A percentile compares a stretch with the other conserved stretches of the same genome.
These are phyloP conservation scores for Passerina amoena DNA, from an alignment of 2,113 vertebrate species.

Conservation along the genomic window DNA sequence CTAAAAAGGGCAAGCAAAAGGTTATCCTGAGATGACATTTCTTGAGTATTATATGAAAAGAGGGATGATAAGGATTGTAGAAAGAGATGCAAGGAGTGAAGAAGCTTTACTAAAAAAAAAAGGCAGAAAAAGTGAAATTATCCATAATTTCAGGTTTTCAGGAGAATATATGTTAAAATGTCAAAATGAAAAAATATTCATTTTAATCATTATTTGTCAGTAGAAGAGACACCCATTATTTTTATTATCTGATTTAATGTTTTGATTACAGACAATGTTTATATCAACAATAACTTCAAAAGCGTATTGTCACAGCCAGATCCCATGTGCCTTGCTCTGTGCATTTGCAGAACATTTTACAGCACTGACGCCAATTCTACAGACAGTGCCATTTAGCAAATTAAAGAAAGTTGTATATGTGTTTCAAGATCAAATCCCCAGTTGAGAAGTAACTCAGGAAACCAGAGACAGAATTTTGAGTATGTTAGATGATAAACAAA, in stretches of 20 bases:
- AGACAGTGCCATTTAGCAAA: constrained; percentile 4
- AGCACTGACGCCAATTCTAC: not conserved
- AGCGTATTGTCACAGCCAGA: not conserved
- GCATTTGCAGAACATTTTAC: not conserved
- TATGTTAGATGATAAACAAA: not conserved
- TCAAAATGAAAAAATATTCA: not conserved
- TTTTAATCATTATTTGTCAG: not conserved
- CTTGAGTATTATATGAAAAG: constrained; percentile 27
- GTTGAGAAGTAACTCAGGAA: not conserved
- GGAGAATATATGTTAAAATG: not conserved
- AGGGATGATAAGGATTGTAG: not conserved
- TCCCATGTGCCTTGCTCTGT: constrained; percentile 10
- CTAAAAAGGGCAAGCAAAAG: constrained; percentile 52
- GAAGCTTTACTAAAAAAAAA: not conserved
- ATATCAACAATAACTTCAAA: not conserved
- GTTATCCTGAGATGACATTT: constrained; percentile 52
- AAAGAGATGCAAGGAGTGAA: constrained; percentile 12
- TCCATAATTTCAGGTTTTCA: not conserved
- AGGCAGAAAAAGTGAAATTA: not conserved
- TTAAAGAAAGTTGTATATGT: not conserved
- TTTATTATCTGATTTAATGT: not conserved
- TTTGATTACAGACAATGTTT: not conserved
- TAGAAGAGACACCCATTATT: not conserved
- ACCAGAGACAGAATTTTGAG: not conserved
- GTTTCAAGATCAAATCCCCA: constrained; percentile 3